These are phyloP conservation scores for Scaptomyza flava DNA, from an alignment of 2,888 invertebrate species.

Conservation along the genomic window DNA sequence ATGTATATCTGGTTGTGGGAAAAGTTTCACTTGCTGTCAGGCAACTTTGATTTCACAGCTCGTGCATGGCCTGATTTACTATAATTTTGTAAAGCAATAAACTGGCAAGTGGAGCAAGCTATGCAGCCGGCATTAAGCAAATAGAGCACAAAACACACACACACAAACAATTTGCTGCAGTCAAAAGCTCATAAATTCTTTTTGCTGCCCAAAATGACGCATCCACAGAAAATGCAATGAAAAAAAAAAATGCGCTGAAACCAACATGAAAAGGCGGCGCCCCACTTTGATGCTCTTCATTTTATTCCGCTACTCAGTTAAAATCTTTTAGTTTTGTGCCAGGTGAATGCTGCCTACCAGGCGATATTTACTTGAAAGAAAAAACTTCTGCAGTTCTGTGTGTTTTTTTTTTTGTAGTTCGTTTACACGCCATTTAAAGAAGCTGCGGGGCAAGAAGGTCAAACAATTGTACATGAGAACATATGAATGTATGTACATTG, in stretches of 20 bases:
- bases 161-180: slow-evolving; percentile 24
- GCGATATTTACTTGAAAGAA: slow-evolving; percentile 28
- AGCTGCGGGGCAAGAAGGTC: slow-evolving; percentile 42
- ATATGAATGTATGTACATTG: not conserved
- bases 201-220: slow-evolving; percentile 55
- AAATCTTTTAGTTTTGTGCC: slow-evolving; percentile 31
- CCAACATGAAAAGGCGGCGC: slow-evolving; percentile 27
- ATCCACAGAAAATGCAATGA: slow-evolving; percentile 32
- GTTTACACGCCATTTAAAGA: slow-evolving; percentile 60
- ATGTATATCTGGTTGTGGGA: slow-evolving; percentile 28
- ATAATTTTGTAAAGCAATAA: slow-evolving; percentile 75
- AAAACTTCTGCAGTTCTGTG: slow-evolving; percentile 23
- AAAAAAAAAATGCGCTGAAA: slow-evolving; percentile 14
- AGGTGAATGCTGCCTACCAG: slow-evolving; percentile 31
- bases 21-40: slow-evolving; percentile 56
- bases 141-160: slow-evolving; percentile 21
- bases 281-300: slow-evolving; percentile 14
- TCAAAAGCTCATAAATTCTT: slow-evolving; percentile 56
- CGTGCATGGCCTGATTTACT: slow-evolving; percentile 71
- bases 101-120: slow-evolving; percentile 54
- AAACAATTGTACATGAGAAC: slow-evolving; percentile 33
- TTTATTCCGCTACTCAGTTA: slow-evolving; percentile 8
- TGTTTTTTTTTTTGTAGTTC: slow-evolving; percentile 25
- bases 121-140: slow-evolving; percentile 50
- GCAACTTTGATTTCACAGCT: slow-evolving; percentile 62